Base-by-base conservation (phyloP, 2,113 vertebrate species). In the Rissa tridactyla region DNA sequence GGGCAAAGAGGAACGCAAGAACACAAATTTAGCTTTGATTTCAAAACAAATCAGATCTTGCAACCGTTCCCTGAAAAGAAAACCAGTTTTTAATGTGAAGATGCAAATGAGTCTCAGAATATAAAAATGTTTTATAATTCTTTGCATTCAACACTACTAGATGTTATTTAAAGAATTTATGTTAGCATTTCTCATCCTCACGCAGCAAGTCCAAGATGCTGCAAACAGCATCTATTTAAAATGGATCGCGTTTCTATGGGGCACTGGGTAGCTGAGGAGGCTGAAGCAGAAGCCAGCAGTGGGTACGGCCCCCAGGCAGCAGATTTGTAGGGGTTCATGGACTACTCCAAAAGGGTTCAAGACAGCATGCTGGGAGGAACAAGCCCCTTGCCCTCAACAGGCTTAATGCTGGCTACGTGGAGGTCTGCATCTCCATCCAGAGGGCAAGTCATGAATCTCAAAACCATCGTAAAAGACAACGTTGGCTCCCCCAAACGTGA, bases 121-220 rank as follows among this genome's bases (percentile, higher is more conserved):
- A 95, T 96, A 96, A 95, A 97, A 90, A 86, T 96, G 96, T 89
- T 96, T 96, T 93, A 94, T 96, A 96, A 95, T 97, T 94, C 95
- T 94, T 87, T 79, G 88, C 96, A 95, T 95, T 94, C 92, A 94
- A 95, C 92, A 92, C 81, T 89, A 95, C 88, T 95, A 95, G 82
- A 86, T 86, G 94, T 92, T 96, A 85, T 94, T 95, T 97, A 95
- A 97, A 95, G 87, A 95, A 97, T 96, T 95, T 90, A 97, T 95
- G 90, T 81, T 96, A 96, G 70, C 92, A 72, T 96, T 97, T 97
- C 94, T 95, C 90, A 92, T 96, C 79, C 81, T 95, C 86, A 26
- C 68, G 40, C 81, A 77, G 86, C 89, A 95, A 95, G 94, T 61
- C 94, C 91, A 93, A 96, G 90, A 95, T 95, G 87, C 83, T 90